These are phyloP conservation scores for Cricetomys ansorgei DNA, from an alignment of 2,113 vertebrate species.

Conservation along the genomic window DNA sequence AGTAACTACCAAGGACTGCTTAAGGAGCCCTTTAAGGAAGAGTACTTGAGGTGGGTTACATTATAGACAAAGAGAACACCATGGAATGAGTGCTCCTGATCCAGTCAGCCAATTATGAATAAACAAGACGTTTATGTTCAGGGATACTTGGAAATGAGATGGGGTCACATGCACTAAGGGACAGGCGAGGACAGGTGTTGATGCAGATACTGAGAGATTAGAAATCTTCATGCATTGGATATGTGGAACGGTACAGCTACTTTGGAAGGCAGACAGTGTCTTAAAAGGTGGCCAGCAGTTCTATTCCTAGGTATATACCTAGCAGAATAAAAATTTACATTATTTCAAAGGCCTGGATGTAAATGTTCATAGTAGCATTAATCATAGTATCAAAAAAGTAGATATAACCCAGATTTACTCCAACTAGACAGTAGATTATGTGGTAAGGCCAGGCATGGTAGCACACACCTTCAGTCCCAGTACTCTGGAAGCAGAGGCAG, in stretches of 20 bases:
- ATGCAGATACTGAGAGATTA: background rate
- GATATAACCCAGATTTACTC: background rate
- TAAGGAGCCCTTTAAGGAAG: background rate
- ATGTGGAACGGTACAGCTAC: background rate
- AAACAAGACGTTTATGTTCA: background rate
- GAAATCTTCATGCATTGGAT: background rate
- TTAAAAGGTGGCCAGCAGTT: background rate
- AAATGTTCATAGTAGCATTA: conserved; percentile 14
- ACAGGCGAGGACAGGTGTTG: background rate
- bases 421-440: background rate
- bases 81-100: background rate
- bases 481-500: background rate
- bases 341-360: background rate
- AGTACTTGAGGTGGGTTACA: background rate
- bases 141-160: conserved; percentile 21
- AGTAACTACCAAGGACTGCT: background rate
- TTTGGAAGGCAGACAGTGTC: conserved; percentile 4
- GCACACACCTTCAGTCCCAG: background rate
- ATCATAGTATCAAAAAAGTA: conserved; percentile 11
- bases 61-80: background rate
- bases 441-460: background rate
- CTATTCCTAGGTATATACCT: background rate
- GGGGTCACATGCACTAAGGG: background rate
- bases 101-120: background rate
- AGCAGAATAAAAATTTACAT: background rate